Evolutionary conservation across 2,113 vertebrate species (phyloP).

Genomic region (Okapia johnstoni): DNA sequence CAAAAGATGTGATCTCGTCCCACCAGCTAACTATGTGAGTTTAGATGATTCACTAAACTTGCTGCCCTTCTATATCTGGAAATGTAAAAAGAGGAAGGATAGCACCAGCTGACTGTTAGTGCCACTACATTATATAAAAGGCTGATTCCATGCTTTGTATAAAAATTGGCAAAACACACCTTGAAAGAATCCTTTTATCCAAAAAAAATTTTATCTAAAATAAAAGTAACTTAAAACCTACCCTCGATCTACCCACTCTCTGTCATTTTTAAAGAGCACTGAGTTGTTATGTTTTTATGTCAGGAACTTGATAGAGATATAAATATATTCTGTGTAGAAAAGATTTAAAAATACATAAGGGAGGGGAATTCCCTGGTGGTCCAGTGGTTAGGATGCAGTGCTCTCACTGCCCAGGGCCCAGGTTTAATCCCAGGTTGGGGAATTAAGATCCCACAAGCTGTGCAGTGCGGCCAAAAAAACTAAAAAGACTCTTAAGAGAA

Average conservation of each 20-base stretch:
- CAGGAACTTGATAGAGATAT: background rate
- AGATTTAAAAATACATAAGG: background rate
- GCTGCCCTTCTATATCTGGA: background rate
- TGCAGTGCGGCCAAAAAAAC: background rate
- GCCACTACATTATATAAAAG: background rate
- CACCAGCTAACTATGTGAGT: background rate
- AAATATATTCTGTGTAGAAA: background rate
- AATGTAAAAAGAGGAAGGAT: background rate
- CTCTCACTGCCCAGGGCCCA: background rate
- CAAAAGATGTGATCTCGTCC: background rate
- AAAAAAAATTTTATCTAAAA: background rate
- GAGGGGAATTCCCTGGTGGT: background rate
- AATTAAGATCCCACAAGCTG: background rate
- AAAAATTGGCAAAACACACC: background rate
- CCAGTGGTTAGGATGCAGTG: background rate
- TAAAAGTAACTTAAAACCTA: background rate
- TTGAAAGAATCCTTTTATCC: background rate
- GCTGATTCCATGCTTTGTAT: background rate
- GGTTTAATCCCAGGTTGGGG: background rate
- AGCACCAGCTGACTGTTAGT: background rate
- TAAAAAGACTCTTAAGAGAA: background rate
- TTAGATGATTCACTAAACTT: background rate
- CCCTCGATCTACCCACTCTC: background rate
- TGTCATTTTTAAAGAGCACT: constrained; percentile 10
- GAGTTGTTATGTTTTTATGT: constrained; percentile 2